Evolutionary conservation across 2,113 vertebrate genomes (phyloP), one percentile per base, ranked within the genome.

Genomic region (Cheirogaleus medius): DNA sequence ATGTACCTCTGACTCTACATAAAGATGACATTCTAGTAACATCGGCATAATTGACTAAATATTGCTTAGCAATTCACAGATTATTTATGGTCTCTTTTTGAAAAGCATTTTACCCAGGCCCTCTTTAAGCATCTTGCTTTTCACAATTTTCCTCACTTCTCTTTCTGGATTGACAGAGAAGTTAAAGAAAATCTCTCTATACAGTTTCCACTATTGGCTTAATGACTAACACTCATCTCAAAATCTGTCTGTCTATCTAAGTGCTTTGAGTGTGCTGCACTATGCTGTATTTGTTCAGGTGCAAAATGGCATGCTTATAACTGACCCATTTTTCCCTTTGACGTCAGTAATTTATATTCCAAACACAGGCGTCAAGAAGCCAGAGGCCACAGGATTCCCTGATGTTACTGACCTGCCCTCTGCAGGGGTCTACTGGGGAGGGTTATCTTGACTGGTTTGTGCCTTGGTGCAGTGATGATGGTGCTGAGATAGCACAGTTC

Each of bases 101-200:
- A 27, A 93, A 86, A 87, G 2, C 0, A 2, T 8, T 21, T 68
- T 66, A 29, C 6, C 3, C 5, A 21, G 91, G 42, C 44, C 39
- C 21, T 74, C 8, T 97, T 94, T 81, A 58, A 95, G 32, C 17
- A 20, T 90, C 5, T 52, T 90, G 17, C 25, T 74, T 39, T 15
- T 74, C 0, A 17, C 1, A 95, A 11, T 86, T 87, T 94, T 97
- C n/a, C 15, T 11, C 52, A 90, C 42, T 78, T 78, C 76, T 52
- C 32, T 52, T 78, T 54, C 76, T 78, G 32, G 64, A 92, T 4
- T 93, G 20, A 15, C 64, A 95, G 9, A 93, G 32, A 68, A 88
- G 84, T 56, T 91, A 44, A 86, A 80, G 91, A 97, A 88, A 13
- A 14, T 87, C 87, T 5, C 93, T 27, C 42, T 95, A 47, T 83